Evolutionary conservation across 2,797 vertebrate genomes (phyloP).

Genomic region (Urocyon cinereoargenteus): DNA sequence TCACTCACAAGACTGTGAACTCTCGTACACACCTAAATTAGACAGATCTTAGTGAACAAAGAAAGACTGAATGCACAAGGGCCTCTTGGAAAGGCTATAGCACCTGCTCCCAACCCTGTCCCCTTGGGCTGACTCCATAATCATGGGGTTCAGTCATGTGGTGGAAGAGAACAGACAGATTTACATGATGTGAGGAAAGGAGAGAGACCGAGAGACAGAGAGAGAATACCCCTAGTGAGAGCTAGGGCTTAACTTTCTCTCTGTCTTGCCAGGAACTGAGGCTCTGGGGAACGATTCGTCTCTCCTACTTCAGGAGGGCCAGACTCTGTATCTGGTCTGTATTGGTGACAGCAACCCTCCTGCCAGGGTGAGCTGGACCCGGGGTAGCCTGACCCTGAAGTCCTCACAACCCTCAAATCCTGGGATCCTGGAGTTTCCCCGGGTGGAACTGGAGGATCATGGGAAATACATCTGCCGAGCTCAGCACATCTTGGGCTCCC

Average conservation of each 20-base stretch:
- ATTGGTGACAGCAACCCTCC: not conserved
- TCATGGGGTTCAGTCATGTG: not conserved
- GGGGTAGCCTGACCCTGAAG: not conserved
- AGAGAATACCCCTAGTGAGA: not conserved
- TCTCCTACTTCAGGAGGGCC: conserved; percentile 37
- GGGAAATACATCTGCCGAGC: conserved; percentile 11
- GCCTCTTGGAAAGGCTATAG: not conserved
- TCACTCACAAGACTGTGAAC: not conserved
- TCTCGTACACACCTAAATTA: not conserved
- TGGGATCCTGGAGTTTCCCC: not conserved
- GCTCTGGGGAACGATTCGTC: not conserved
- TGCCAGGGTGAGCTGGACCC: not conserved
- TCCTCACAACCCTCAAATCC: not conserved
- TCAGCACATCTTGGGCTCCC: not conserved
- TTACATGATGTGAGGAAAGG: no score
- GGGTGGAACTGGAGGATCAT: not conserved
- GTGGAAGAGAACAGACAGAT: not conserved
- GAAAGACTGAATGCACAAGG: not conserved
- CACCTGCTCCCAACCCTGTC: no score
- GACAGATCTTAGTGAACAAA: not conserved
- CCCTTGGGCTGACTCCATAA: not conserved
- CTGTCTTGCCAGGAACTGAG: conserved; percentile 2
- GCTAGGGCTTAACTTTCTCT: not conserved
- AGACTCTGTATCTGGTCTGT: conserved; percentile 36
- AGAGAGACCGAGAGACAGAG: not conserved